Percentiles rank a stretch among this genome's conserved stretches.
phyloP scores from a whole-genome alignment of 2,797 vertebrate species.

The Eidolon dupreanum region DNA sequence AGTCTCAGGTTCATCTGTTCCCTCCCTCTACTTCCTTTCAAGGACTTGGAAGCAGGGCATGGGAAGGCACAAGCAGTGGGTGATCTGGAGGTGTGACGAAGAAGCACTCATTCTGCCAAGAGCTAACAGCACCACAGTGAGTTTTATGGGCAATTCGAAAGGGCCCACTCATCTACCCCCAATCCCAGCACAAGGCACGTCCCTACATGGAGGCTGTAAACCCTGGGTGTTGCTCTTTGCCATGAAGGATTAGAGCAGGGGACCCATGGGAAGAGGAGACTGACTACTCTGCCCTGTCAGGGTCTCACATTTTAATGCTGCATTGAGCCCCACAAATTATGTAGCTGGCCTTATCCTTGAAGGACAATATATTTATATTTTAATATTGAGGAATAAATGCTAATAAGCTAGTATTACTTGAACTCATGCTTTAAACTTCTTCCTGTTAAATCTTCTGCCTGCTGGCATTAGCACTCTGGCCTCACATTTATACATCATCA shows the following conservation, averaged over 20 bases:
- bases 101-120: background rate
- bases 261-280: background rate
- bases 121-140: background rate
- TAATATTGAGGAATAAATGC: conserved; percentile 3
- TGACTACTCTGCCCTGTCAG: background rate
- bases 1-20: background rate
- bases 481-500: background rate
- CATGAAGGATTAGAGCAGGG: background rate
- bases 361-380: background rate
- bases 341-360: background rate
- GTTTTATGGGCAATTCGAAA: background rate
- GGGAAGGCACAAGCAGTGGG: rapidly evolving
- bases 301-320: background rate
- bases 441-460: conserved; percentile 35
- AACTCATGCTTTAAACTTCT: conserved; percentile 34
- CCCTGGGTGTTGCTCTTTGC: background rate
- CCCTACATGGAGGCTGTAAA: background rate
- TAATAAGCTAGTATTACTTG: conserved; percentile 4
- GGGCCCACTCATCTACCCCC: background rate
- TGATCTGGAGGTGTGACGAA: background rate
- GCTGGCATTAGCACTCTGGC: conserved; percentile 26
- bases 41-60: background rate
- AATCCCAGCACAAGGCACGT: background rate
- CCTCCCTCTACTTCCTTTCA: background rate
- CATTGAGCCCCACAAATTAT: background rate